phyloP scores from a whole-genome alignment of 2,888 invertebrate species.

The Podotricha telesiphe region DNA sequence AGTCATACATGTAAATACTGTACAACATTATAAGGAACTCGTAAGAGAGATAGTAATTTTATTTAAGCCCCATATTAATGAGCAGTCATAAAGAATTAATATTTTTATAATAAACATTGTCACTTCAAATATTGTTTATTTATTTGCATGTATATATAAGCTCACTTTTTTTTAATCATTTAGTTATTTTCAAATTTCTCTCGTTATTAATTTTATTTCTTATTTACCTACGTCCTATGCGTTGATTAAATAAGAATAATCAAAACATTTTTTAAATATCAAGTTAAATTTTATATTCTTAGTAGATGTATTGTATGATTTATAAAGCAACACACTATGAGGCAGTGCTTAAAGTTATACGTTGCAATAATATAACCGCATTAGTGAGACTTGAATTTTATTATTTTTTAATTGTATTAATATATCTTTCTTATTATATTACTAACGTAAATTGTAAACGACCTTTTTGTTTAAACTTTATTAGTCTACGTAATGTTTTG shows the following conservation, averaged over 20 bases:
- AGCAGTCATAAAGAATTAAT: too few species aligned
- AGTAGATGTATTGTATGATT: background rate
- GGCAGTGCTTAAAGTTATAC: background rate
- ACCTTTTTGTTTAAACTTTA: background rate
- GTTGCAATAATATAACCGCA: background rate
- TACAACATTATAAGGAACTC: too few species aligned
- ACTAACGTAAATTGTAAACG: background rate
- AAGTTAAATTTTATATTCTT: background rate
- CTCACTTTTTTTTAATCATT: background rate
- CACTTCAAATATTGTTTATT: too few species aligned
- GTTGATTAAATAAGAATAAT: too few species aligned
- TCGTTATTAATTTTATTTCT: background rate
- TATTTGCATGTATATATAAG: too few species aligned
- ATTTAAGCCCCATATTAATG: too few species aligned
- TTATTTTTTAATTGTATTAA: too few species aligned
- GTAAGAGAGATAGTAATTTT: too few species aligned
- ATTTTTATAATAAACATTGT: too few species aligned
- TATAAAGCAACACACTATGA: background rate
- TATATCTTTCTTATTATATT: background rate
- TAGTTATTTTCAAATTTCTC: background rate
- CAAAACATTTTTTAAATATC: too few species aligned
- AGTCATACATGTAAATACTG: too few species aligned
- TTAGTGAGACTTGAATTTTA: constrained; percentile 5
- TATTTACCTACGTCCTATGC: too few species aligned
- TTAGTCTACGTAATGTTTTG: background rate